Base-by-base conservation (phyloP, 2,888 invertebrate species). In the Bembecia ichneumoniformis region DNA sequence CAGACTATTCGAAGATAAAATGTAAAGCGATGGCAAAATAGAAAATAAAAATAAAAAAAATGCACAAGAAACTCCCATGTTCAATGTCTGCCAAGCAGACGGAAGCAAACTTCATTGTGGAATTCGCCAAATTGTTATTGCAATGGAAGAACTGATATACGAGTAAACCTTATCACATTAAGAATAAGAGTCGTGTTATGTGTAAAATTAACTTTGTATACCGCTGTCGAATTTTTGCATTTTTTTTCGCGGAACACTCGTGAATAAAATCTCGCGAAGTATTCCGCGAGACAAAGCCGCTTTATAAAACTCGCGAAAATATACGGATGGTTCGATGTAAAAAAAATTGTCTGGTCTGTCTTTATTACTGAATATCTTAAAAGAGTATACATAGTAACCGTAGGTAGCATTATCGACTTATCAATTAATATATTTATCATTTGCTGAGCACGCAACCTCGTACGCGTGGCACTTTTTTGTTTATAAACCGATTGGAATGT, bases 21-120 rank as follows among this genome's bases (percentile, higher is more conserved):
- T 16, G 45, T 11, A 45, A 45, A 45, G 17, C 13, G 40, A 40
- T 40, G 3, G 4, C 13, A 40, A 40, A 40, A 40, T 40, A 40
- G 40, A 13, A 40, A 2, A 40, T 35, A 50, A 13, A 40, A 2
- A 40, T 35, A 50, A 50, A 49, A 34, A 53, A 54, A 58, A 63
- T 55, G 51, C 55, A 53, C 54, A 60, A 63, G 55, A 63, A 62
- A 63, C 64, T 65, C n/a, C 40, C 62, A 63, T 56, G 56, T 59
- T 52, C 60, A 59, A 40, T 14, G 40, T 63, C 55, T 62, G 58
- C 57, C 51, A 53, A 51, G 54, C 51, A 55, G 52, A 58, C 58
- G 56, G 47, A 50, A 55, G 63, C 58, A 61, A 59, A 59, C 49
- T 52, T 52, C 52, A 51, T 55, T 55, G 53, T 55, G 17, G 7